These are phyloP conservation scores for Callaeas wilsoni DNA, from an alignment of 2,113 vertebrate species.

Conservation along the genomic window DNA sequence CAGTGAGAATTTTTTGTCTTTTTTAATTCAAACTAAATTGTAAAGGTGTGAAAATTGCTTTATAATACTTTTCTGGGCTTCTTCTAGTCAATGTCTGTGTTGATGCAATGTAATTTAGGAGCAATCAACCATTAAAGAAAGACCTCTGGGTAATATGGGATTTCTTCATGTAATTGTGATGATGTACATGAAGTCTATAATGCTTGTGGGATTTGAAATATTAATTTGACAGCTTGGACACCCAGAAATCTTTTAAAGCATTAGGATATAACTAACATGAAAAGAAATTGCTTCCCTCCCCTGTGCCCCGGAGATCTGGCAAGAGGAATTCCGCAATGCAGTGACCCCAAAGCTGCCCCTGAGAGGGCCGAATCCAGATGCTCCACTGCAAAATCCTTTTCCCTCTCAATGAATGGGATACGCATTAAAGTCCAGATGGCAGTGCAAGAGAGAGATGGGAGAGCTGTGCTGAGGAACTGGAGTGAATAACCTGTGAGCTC, in stretches of 20 bases:
- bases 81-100: background rate
- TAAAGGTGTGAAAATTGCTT: slow-evolving; percentile 9
- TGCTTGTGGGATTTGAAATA: slow-evolving; percentile 10
- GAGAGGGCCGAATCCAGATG: background rate
- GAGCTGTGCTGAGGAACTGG: background rate
- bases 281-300: background rate
- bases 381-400: background rate
- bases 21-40: background rate
- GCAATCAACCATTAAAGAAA: background rate
- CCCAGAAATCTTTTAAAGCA: background rate
- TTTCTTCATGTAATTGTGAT: slow-evolving; percentile 5
- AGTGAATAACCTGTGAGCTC: background rate
- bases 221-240: slow-evolving; percentile 21
- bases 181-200: background rate
- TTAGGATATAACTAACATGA: background rate
- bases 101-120: background rate
- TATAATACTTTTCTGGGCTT: background rate
- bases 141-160: slow-evolving; percentile 2
- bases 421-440: accelerated
- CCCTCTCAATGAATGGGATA: background rate
- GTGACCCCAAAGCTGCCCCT: background rate
- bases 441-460: background rate
- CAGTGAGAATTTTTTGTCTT: background rate
- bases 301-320: background rate
- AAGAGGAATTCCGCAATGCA: background rate